These are phyloP conservation scores for Apostichopus californicus DNA, from an alignment of 35 echinoderm and acorn worm genomes.

Conservation along the genomic window DNA sequence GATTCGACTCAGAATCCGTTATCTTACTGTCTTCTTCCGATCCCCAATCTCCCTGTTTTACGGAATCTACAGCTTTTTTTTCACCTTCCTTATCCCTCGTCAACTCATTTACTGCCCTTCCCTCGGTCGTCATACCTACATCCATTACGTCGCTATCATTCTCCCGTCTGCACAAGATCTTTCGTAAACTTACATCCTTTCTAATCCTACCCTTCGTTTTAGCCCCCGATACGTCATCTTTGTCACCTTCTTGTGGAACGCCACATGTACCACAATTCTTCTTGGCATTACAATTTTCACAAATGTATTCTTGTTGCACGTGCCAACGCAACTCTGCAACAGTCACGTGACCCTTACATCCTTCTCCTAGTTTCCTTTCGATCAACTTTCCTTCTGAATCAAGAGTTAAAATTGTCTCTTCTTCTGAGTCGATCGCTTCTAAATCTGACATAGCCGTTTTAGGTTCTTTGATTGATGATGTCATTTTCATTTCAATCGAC, in stretches of 20 bases:
- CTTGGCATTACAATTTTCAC: neutral
- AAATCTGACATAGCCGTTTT: neutral
- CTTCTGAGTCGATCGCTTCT: neutral
- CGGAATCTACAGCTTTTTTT: neutral
- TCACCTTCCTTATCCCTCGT: no score
- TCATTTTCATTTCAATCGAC: neutral
- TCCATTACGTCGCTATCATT: no score
- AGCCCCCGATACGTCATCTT: neutral
- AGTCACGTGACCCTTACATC: neutral
- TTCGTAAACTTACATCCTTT: no score
- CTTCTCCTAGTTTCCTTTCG: neutral
- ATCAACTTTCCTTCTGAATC: neutral
- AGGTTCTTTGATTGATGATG: neutral
- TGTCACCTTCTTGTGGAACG: neutral
- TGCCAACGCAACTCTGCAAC: constrained; percentile 3
- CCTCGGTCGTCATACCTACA: no score
- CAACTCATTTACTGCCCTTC: no score
- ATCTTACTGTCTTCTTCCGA: neutral
- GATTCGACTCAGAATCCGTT: neutral
- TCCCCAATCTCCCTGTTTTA: neutral
- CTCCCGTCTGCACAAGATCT: no score
- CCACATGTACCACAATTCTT: neutral
- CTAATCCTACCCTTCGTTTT: no score
- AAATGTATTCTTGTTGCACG: neutral
- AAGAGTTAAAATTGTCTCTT: neutral